phyloP scores from a whole-genome alignment of 2,888 invertebrate genomes.

The Diarsia rubi region DNA sequence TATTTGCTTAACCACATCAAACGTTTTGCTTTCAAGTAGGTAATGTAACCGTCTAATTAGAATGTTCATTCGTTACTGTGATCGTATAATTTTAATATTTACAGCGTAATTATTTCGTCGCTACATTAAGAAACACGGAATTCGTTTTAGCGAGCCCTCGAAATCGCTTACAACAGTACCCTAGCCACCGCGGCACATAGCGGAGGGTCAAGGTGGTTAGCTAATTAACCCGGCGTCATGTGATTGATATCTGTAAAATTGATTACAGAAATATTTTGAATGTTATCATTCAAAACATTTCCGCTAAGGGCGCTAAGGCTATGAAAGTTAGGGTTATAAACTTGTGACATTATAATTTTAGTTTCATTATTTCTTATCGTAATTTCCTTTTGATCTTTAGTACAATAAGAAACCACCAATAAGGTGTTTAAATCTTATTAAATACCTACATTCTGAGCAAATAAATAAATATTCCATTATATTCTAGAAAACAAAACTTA shows the following conservation, averaged over 20 bases:
- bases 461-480: too few species aligned
- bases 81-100: slow-evolving; percentile 50
- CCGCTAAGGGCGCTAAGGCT: not conserved
- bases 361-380: not conserved
- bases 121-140: slow-evolving; percentile 57
- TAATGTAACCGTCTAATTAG: slow-evolving; percentile 37
- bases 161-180: slow-evolving; percentile 33
- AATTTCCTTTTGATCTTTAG: not conserved
- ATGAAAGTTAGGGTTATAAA: not conserved
- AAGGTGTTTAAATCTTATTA: too few species aligned
- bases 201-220: slow-evolving; percentile 56
- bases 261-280: slow-evolving; percentile 33
- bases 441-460: too few species aligned
- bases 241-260: slow-evolving; percentile 58
- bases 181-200: not conserved
- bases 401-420: not conserved
- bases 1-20: slow-evolving; percentile 1
- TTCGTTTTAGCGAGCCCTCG: slow-evolving; percentile 53
- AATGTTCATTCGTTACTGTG: slow-evolving; percentile 29
- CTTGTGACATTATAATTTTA: not conserved
- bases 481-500: not conserved
- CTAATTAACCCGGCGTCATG: slow-evolving; percentile 44
- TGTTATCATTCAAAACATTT: slow-evolving; percentile 32
- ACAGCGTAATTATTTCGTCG: slow-evolving; percentile 41
- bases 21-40: not conserved